These are phyloP conservation scores for Sinopyrophorus schimmeli DNA, from an alignment of 2,888 invertebrate genomes.

Conservation along the genomic window DNA sequence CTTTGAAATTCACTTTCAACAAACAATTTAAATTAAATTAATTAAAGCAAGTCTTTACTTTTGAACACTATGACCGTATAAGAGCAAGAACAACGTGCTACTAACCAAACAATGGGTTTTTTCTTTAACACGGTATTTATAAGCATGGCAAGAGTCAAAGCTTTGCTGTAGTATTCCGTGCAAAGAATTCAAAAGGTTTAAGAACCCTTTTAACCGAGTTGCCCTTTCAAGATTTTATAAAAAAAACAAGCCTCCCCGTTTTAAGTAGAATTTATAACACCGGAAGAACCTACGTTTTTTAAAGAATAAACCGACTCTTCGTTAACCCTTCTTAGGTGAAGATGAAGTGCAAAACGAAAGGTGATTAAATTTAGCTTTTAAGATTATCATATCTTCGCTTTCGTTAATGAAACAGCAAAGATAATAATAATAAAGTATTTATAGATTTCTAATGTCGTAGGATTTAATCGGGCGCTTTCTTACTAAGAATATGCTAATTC, in stretches of 20 bases:
- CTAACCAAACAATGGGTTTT: slow-evolving; percentile 1
- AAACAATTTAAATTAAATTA: too few species aligned
- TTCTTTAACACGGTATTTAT: background rate
- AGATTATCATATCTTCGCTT: too few species aligned
- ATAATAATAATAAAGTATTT: too few species aligned
- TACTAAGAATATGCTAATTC: slow-evolving; percentile 17
- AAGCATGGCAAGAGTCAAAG: slow-evolving; percentile 9
- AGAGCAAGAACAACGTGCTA: too few species aligned
- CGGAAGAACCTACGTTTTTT: background rate
- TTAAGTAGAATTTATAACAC: slow-evolving; percentile 4
- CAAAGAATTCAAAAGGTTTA: slow-evolving; percentile 7
- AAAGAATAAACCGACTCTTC: background rate
- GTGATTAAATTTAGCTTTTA: too few species aligned
- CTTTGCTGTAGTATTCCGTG: slow-evolving; percentile 2
- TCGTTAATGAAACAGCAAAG: too few species aligned
- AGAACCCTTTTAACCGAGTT: slow-evolving; percentile 10
- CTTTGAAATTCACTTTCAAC: too few species aligned
- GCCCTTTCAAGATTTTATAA: slow-evolving; percentile 8
- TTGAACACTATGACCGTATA: too few species aligned
- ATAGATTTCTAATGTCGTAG: too few species aligned
- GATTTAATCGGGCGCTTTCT: slow-evolving; percentile 8
- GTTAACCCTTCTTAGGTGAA: background rate
- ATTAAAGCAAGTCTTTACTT: too few species aligned
- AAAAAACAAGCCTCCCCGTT: slow-evolving; percentile 5
- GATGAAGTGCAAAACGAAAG: too few species aligned